Evolutionary conservation across 2,113 vertebrate species (phyloP), one percentile per base, ranked within the genome.

Genomic region (Misgurnus anguillicaudatus): DNA sequence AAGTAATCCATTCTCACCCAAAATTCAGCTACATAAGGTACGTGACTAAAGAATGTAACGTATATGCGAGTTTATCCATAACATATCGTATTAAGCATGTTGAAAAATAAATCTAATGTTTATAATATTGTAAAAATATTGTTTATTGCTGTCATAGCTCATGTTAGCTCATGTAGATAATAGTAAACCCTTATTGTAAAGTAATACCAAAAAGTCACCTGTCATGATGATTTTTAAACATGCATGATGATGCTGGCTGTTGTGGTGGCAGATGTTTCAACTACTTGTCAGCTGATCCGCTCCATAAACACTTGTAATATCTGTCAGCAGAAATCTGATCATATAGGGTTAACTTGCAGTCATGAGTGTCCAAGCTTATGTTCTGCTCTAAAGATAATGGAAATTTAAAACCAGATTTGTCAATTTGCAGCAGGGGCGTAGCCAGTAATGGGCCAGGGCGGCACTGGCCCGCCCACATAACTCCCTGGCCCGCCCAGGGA

Each of bases 371-470:
- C 47, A 48, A 48, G 47, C 10, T 48, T 51, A 3, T 13, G 47
- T 57, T 57, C 53, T 57, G 53, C 6, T 51, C 4, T 41, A 21
- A 36, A 71, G 24, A 69, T 51, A 5, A 51, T 51, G 0, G 8
- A 1, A 47, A 53, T 39, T 41, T 21, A 39, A 70, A 70, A 38
- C 53, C 7, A 21, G 6, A 45, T 74, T 63, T 14, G 19, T 61
- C 48, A 62, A 47, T 60, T 75, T 75, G 16, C 19, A 45, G 41
- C 47, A n/a, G n/a, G n/a, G n/a, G n/a, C n/a, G n/a, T n/a, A n/a
- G n/a, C n/a, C n/a, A n/a, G n/a, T n/a, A n/a, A n/a, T n/a, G n/a
- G n/a, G n/a, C n/a, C n/a, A n/a, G n/a, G n/a, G n/a, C n/a, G n/a
- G n/a, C n/a, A n/a, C n/a, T n/a, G n/a, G n/a, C n/a, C n/a, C n/a